phyloP scores from a whole-genome alignment of 1,140 invertebrate species.

The Thaumetopoea pityocampa region DNA sequence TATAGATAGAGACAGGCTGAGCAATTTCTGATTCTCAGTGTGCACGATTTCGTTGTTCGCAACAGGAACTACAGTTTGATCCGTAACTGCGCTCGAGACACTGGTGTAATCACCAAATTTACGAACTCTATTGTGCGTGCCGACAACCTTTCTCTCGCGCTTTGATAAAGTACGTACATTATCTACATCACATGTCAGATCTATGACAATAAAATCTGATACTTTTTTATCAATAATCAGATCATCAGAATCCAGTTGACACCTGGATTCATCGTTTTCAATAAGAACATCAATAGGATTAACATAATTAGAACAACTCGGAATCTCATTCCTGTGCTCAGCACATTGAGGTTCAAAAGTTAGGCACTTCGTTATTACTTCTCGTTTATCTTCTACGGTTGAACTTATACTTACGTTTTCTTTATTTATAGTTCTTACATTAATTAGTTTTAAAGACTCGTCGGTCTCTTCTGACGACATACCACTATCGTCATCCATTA shows the following conservation, averaged over 20 bases:
- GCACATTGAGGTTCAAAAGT: constrained; percentile 49
- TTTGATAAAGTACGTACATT: constrained; percentile 31
- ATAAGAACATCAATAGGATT: constrained; percentile 44
- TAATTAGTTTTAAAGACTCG: constrained; percentile 46
- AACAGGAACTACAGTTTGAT: constrained; percentile 65
- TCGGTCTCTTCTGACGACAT: constrained; percentile 69
- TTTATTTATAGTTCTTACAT: constrained; percentile 35
- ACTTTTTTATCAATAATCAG: constrained; percentile 30
- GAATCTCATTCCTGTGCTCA: constrained; percentile 68
- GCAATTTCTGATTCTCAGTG: constrained; percentile 63
- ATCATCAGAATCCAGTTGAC: constrained; percentile 22
- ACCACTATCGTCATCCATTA: constrained; percentile 53
- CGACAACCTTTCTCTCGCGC: constrained; percentile 22
- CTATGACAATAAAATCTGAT: constrained; percentile 66
- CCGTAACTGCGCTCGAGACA: constrained; percentile 49
- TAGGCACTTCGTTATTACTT: constrained; percentile 65
- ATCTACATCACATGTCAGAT: constrained; percentile 57
- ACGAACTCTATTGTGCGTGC: constrained; percentile 58
- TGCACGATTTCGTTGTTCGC: constrained; percentile 56
- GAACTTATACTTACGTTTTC: constrained; percentile 37
- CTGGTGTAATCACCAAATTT: constrained; percentile 53
- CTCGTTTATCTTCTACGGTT: constrained; percentile 30
- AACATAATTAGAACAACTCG: constrained; percentile 65
- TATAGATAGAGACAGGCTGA: constrained; percentile 64
- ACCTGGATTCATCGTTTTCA: constrained; percentile 22